Evolutionary conservation across 2,113 vertebrate genomes (phyloP).

Genomic region (Equus quagga): DNA sequence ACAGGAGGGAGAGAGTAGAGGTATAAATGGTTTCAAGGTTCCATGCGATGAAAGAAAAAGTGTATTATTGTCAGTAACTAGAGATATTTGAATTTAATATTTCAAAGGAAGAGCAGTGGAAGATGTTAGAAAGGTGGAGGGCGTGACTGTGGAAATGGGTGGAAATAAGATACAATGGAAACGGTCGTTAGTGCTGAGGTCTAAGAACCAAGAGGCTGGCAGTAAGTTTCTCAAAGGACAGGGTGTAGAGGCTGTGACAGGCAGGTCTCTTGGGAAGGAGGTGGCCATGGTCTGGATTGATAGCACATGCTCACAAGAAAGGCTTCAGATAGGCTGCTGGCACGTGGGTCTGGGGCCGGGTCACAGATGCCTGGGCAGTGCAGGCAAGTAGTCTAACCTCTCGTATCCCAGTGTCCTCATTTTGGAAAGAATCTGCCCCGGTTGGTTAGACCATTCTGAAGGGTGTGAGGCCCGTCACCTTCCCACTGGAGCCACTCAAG

Average conservation of each 20-base stretch:
- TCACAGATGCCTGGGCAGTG: not conserved
- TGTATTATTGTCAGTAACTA: not conserved
- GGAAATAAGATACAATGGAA: not conserved
- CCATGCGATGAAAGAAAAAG: not conserved
- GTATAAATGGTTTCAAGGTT: not conserved
- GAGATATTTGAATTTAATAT: conserved; percentile 22
- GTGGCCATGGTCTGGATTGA: not conserved
- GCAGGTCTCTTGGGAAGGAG: not conserved
- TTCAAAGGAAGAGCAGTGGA: conserved; percentile 8
- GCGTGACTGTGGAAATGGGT: not conserved
- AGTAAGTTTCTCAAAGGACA: not conserved
- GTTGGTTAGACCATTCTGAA: not conserved
- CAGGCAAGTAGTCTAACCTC: not conserved
- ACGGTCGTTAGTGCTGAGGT: not conserved
- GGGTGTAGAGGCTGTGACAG: not conserved
- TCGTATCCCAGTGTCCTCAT: not conserved
- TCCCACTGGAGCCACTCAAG: not conserved
- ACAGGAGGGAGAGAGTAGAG: not conserved
- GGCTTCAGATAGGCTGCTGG: not conserved
- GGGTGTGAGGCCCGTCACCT: not conserved
- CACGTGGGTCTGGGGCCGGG: not conserved
- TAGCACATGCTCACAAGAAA: not conserved
- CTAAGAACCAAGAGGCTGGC: not conserved
- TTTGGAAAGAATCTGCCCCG: not conserved
- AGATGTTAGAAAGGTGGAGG: not conserved